A percentile compares a stretch with the other conserved stretches of the same genome.
phyloP scores from a whole-genome alignment of 2,888 invertebrate genomes.

The Anoplius nigerrimus region DNA sequence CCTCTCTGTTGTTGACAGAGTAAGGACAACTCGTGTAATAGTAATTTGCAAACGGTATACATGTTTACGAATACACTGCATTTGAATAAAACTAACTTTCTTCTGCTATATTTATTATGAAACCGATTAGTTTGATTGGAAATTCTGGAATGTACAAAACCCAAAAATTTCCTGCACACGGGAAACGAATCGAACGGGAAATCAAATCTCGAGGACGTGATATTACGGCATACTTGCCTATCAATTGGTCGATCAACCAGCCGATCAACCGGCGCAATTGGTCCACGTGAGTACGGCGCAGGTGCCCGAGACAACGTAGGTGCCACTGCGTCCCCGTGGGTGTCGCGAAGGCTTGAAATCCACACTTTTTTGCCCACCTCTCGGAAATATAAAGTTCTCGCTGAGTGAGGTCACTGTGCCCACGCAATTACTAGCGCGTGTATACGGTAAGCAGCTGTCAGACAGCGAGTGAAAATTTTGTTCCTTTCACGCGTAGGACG shows the following conservation, averaged over 20 bases:
- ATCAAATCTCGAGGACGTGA: slow-evolving; percentile 16
- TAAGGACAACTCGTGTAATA: too few species aligned
- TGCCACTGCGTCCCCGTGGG: slow-evolving; percentile 45
- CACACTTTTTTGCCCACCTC: slow-evolving; percentile 55
- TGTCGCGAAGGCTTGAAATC: slow-evolving; percentile 47
- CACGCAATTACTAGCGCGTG: slow-evolving; percentile 23
- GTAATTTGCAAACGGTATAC: too few species aligned
- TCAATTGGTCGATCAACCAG: slow-evolving; percentile 43
- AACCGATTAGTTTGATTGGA: too few species aligned
- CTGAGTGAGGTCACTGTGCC: slow-evolving; percentile 49
- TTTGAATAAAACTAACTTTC: too few species aligned
- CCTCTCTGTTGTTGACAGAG: too few species aligned
- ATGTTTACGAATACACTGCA: too few species aligned
- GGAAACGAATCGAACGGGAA: slow-evolving; percentile 17
- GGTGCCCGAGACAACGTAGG: slow-evolving; percentile 56
- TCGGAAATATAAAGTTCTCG: slow-evolving; percentile 59
- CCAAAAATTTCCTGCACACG: too few species aligned
- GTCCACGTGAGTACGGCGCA: slow-evolving; percentile 39
- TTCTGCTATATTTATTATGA: too few species aligned
- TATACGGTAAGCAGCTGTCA: slow-evolving; percentile 49
- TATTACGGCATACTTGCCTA: slow-evolving; percentile 40
- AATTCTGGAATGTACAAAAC: too few species aligned
- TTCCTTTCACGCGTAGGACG: slow-evolving; percentile 59
- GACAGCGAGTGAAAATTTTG: slow-evolving; percentile 51
- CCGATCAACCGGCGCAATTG: slow-evolving; percentile 48